Conservation (phyloP, 2,888 invertebrate genomes). For the Bibio marci region DNA sequence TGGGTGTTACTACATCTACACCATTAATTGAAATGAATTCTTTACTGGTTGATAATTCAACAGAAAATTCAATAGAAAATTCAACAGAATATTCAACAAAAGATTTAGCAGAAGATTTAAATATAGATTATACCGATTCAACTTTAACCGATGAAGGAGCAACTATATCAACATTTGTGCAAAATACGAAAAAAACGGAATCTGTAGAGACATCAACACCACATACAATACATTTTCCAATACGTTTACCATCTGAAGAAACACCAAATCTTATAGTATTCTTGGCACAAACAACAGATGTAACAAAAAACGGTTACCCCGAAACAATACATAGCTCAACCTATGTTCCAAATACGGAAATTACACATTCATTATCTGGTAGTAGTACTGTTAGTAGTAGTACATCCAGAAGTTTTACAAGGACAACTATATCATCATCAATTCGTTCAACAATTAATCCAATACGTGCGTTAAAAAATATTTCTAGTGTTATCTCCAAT, state of each 20-base stretch:
- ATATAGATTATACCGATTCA: no score
- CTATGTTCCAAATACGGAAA: no score
- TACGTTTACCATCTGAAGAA: constrained; percentile 15
- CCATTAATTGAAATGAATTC: no score
- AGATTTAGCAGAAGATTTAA: no score
- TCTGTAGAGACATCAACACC: not conserved
- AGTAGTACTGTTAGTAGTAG: constrained; percentile 6
- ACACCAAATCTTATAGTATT: constrained; percentile 25
- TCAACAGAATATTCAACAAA: no score
- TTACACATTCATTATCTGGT: no score
- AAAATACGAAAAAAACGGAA: not conserved
- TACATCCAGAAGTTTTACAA: constrained; percentile 23
- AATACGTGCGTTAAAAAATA: not conserved
- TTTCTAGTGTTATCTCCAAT: no score
- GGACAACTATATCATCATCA: constrained; percentile 33
- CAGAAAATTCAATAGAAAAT: no score
- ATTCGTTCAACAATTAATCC: constrained; percentile 24
- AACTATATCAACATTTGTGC: not conserved
- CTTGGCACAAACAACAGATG: constrained; percentile 8
- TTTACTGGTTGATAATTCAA: no score
- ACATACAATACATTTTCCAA: not conserved
- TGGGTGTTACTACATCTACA: no score
- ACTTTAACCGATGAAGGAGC: not conserved
- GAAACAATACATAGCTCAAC: no score
- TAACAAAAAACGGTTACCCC: no score